phyloP scores from a whole-genome alignment of 2,113 vertebrate species.

The Coptodon rendalli region DNA sequence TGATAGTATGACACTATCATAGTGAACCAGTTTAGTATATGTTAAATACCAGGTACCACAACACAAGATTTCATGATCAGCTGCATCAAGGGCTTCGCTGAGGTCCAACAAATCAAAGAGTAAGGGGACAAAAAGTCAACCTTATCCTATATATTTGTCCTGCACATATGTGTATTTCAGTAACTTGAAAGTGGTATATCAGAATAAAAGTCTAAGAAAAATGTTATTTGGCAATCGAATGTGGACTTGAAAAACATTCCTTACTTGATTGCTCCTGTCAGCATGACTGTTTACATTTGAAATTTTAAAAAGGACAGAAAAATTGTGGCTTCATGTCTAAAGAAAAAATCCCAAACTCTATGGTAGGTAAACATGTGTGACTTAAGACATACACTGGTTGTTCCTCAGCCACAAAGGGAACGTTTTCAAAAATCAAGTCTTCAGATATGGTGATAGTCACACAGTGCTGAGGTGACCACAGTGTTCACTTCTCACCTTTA shows the following conservation, averaged over 20 bases:
- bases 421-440: background rate
- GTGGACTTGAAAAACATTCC: background rate
- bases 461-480: background rate
- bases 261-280: background rate
- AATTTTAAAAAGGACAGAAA: fast-evolving
- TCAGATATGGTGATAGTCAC: background rate
- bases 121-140: fast-evolving
- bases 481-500: background rate
- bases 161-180: background rate
- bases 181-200: background rate
- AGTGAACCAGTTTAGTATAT: background rate
- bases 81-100: background rate
- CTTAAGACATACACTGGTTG: fast-evolving
- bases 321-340: background rate
- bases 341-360: background rate
- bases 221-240: background rate
- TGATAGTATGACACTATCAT: background rate
- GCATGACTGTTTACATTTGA: background rate
- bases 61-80: background rate
- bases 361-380: background rate
- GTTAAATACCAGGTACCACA: background rate
- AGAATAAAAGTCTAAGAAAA: background rate
- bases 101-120: background rate
- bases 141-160: background rate
- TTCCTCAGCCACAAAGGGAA: background rate